These are phyloP conservation scores for Drosophila picticornis DNA, from an alignment of 2,888 invertebrate species.

Conservation along the genomic window DNA sequence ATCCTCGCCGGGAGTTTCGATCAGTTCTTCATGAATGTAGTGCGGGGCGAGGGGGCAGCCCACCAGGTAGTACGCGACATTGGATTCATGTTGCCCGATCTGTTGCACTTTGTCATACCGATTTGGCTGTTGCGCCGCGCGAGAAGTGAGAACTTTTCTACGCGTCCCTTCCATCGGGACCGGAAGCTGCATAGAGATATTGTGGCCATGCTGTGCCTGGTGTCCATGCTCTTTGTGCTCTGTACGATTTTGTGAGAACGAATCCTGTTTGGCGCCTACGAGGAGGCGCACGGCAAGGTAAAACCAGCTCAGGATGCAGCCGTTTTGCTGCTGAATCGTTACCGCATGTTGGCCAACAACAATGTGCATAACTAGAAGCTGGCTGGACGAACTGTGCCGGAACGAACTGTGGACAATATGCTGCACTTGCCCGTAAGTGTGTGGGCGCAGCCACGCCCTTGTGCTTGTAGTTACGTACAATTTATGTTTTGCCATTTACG, in stretches of 20 bases:
- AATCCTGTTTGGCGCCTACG: slow-evolving; percentile 68
- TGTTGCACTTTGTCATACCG: slow-evolving; percentile 88
- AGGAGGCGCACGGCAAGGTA: slow-evolving; percentile 62
- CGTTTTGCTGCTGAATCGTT: slow-evolving; percentile 62
- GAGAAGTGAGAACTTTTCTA: slow-evolving; percentile 83
- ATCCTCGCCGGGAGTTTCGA: slow-evolving; percentile 88
- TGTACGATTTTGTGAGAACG: slow-evolving; percentile 85
- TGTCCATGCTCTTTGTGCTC: slow-evolving; percentile 83
- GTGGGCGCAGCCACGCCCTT: slow-evolving; percentile 42
- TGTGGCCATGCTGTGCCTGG: slow-evolving; percentile 84
- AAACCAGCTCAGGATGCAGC: slow-evolving; percentile 69
- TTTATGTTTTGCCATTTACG: slow-evolving; percentile 47
- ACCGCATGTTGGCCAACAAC: slow-evolving; percentile 66
- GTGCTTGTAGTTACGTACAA: slow-evolving; percentile 57
- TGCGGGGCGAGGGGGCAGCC: slow-evolving; percentile 88
- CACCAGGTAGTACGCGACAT: slow-evolving; percentile 90
- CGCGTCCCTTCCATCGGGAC: slow-evolving; percentile 84
- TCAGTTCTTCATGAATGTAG: slow-evolving; percentile 88
- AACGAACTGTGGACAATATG: slow-evolving; percentile 64
- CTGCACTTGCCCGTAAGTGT: slow-evolving; percentile 61
- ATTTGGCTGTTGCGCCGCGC: slow-evolving; percentile 85
- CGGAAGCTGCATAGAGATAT: slow-evolving; percentile 84
- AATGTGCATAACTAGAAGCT: slow-evolving; percentile 62
- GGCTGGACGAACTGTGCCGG: neutral
- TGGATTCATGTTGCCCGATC: slow-evolving; percentile 89